Conservation (phyloP, 2,888 invertebrate genomes). For the Pristionchus exspectatus region DNA sequence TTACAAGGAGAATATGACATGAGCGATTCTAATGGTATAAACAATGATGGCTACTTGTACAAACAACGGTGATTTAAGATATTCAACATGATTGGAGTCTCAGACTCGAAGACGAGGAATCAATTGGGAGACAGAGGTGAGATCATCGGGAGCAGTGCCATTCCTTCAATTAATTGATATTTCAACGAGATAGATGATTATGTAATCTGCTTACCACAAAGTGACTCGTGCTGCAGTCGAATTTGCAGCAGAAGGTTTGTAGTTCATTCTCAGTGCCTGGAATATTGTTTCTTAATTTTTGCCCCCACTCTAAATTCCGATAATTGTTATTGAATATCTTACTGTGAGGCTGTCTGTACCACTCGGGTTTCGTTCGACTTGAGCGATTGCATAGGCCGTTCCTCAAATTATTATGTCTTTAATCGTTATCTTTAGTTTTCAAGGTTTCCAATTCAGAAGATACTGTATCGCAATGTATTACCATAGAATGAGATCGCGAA, state of each 20-base stretch:
- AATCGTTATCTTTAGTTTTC: not conserved
- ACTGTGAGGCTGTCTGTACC: not conserved
- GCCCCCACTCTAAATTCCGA: not conserved
- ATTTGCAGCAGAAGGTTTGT: not conserved
- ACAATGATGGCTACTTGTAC: no score
- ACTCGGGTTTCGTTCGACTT: not conserved
- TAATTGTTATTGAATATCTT: not conserved
- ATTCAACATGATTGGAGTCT: no score
- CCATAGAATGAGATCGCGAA: not conserved
- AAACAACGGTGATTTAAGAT: no score
- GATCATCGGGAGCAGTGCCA: not conserved
- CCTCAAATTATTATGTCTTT: not conserved
- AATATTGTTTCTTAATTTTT: not conserved
- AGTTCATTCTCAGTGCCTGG: not conserved
- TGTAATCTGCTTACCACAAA: not conserved
- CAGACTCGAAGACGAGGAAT: no score
- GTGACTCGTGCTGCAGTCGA: not conserved
- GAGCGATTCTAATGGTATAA: no score
- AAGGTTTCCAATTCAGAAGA: not conserved
- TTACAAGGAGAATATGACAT: no score
- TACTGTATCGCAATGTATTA: not conserved
- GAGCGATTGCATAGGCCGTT: not conserved
- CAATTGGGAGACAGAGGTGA: not conserved
- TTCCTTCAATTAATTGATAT: not conserved
- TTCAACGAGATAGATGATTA: not conserved